These are phyloP conservation scores for Agonopterix subpropinquella DNA, from an alignment of 2,888 invertebrate genomes.

Conservation along the genomic window DNA sequence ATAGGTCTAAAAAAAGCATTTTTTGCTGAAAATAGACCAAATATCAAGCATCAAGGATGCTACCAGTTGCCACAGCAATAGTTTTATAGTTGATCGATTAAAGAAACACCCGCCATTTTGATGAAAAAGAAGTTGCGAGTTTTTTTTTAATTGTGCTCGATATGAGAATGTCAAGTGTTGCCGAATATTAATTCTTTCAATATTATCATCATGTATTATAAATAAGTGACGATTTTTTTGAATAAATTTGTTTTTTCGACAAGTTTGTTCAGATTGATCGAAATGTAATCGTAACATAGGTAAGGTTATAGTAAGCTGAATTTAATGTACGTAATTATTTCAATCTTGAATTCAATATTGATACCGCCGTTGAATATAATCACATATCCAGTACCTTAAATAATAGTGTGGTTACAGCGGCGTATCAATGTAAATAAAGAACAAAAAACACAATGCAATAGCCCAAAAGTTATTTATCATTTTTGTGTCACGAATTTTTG, in stretches of 20 bases:
- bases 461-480: conserved; percentile 64
- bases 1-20: not conserved
- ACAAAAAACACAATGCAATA: conserved; percentile 70
- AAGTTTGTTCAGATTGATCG: conserved; percentile 38
- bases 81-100: conserved; percentile 48
- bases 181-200: conserved; percentile 72
- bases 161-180: conserved; percentile 72
- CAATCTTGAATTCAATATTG: conserved; percentile 69
- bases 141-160: conserved; percentile 32
- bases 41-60: conserved; percentile 34
- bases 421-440: conserved; percentile 49
- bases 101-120: conserved; percentile 1
- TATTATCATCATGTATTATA: conserved; percentile 70
- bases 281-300: conserved; percentile 66
- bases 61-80: conserved; percentile 63
- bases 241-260: conserved; percentile 19
- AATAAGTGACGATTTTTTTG: conserved; percentile 51
- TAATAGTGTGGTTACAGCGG: conserved; percentile 18
- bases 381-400: conserved; percentile 12
- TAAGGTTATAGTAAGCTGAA: conserved; percentile 71
- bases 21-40: too few species aligned
- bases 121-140: conserved; percentile 10
- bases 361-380: conserved; percentile 20
- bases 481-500: conserved; percentile 49
- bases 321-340: conserved; percentile 72